Percentiles rank a stretch among this genome's conserved stretches.
Evolutionary conservation across 2,797 vertebrate genomes (phyloP).

Genomic region (Kryptolebias ocellatus): DNA sequence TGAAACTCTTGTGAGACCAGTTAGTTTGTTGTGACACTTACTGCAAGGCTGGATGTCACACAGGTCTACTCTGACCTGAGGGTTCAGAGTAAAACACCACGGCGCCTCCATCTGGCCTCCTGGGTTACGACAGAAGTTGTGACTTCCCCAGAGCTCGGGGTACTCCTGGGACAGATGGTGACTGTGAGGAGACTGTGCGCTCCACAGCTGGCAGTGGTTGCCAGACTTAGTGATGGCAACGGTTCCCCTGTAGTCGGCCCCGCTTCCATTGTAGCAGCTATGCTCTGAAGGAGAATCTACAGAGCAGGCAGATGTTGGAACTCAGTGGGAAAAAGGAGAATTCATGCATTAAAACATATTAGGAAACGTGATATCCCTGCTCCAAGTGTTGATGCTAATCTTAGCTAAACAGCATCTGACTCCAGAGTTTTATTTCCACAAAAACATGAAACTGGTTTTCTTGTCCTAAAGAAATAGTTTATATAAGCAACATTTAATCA

Average conservation of each 20-base stretch:
- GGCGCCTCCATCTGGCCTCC: constrained; percentile 94
- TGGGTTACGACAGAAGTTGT: constrained; percentile 95
- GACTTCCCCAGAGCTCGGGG: constrained; percentile 90
- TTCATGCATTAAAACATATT: too few species aligned
- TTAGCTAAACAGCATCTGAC: too few species aligned
- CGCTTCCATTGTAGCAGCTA: constrained; percentile 94
- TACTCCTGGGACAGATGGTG: constrained; percentile 88
- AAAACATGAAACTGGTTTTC: too few species aligned
- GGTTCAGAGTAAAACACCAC: constrained; percentile 98
- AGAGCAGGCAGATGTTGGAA: constrained; percentile 10
- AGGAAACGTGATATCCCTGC: too few species aligned
- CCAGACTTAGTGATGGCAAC: constrained; percentile 89
- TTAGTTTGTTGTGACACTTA: constrained; percentile 78
- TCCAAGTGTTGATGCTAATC: too few species aligned
- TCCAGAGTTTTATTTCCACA: too few species aligned
- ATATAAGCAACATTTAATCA: too few species aligned
- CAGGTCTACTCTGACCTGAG: constrained; percentile 89
- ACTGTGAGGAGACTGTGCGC: constrained; percentile 88
- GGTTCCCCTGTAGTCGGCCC: constrained; percentile 90
- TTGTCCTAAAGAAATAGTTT: too few species aligned
- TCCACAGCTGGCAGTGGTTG: constrained; percentile 92
- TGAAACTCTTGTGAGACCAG: background rate
- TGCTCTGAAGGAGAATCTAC: constrained; percentile 84
- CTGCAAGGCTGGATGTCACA: constrained; percentile 94
- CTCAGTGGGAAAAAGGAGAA: background rate